These are phyloP conservation scores for Ceratosolen fusciceps DNA, from an alignment of 1,140 invertebrate genomes.

Conservation along the genomic window DNA sequence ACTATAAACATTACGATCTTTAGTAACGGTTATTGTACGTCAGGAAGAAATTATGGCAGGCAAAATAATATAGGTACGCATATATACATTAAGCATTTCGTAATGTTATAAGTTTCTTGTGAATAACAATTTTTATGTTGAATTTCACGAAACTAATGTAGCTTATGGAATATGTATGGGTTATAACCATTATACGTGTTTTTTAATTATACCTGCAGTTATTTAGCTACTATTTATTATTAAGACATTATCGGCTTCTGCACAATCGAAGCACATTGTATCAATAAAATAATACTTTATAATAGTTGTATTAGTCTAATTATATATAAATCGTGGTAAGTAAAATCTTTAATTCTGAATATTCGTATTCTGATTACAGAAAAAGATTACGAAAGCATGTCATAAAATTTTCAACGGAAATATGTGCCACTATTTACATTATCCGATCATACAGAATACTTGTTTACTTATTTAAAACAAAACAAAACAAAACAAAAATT, in stretches of 20 bases:
- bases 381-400: background rate
- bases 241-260: background rate
- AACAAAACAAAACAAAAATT: constrained; percentile 9
- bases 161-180: too few species aligned
- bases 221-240: background rate
- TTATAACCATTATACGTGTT: too few species aligned
- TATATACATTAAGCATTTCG: too few species aligned
- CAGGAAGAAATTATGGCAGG: too few species aligned
- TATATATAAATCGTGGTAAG: background rate
- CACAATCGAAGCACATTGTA: too few species aligned
- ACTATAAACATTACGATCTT: too few species aligned
- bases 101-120: too few species aligned
- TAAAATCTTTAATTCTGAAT: constrained; percentile 5
- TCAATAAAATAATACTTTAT: background rate
- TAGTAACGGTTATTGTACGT: too few species aligned
- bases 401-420: background rate
- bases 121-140: too few species aligned
- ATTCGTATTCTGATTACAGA: background rate
- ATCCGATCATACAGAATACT: background rate
- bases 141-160: too few species aligned
- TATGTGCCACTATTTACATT: background rate
- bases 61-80: too few species aligned
- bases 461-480: background rate
- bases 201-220: background rate
- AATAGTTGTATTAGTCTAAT: background rate